Base-by-base conservation (phyloP, 2,113 vertebrate species). In the Lota lota region DNA sequence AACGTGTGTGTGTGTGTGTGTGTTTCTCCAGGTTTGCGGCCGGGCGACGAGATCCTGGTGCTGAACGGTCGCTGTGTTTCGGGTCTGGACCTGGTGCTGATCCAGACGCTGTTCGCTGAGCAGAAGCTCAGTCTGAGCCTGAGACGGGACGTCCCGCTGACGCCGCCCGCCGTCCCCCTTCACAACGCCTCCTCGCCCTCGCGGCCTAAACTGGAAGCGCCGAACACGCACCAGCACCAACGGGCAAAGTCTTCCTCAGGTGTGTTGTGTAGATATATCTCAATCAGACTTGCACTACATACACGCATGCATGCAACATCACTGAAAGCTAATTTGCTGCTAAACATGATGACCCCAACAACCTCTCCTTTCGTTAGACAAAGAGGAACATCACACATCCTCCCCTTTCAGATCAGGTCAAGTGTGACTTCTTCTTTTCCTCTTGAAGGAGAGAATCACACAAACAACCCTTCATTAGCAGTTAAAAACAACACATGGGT, bases 71-170 rank as follows among this genome's bases (percentile, higher is more conserved):
- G 91, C 64, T 82, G 86, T 1, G 93, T 98, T 47, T 92, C 93
- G 2, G 77, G 91, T 61, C 92, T 99, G 63, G 93, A 96, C 79
- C 91, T 97, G 20, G 77, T 86, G 16, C 90, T 94, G 81, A 98
- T 98, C 91, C 95, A 96, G 86, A 85, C 88, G 0, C 72, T 97
- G 72, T 98, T 99, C 83, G 92, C 92, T 0, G 93, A 94, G 76
- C 93, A 91, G 83, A 92, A 85, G 0, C 89, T 98, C 1, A 90
- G 89, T 22, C 88, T 99, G 28, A 94, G 91, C 22, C 82, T 98
- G 76, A 91, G 91, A 59, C 86, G 83, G 19, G 88, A 86, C 22
- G 74, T 82, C 0, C 85, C 87, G 74, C 89, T 14, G 8, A 11
- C 22, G 15, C 21, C 1, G 59, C 84, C 90, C 51, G 73, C 57